Percentiles rank a stretch among this genome's conserved stretches.
Evolutionary conservation across 2,797 vertebrate species (phyloP).

Genomic region (Silurus lanzhouensis): DNA sequence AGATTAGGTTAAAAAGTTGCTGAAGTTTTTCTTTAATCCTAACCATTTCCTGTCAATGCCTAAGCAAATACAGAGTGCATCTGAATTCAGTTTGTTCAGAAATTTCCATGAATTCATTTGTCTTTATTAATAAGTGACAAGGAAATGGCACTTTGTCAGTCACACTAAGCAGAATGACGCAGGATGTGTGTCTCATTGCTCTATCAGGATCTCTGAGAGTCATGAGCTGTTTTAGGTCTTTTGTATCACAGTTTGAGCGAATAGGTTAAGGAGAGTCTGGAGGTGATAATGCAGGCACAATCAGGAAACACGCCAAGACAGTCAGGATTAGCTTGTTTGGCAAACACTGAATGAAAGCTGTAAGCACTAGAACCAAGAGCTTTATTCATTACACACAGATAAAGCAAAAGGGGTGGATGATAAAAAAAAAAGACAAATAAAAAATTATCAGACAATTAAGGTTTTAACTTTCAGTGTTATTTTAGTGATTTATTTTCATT

Average conservation of each 20-base stretch:
- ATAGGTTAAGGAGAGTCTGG: constrained; percentile 57
- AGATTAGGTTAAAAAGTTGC: not conserved
- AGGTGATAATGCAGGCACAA: constrained; percentile 64
- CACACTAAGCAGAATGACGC: constrained; percentile 9
- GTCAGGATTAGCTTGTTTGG: constrained; percentile 42
- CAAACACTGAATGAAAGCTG: not conserved
- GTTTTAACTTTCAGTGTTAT: not conserved
- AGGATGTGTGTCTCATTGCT: constrained; percentile 13
- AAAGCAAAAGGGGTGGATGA: not conserved
- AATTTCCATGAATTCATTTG: not conserved
- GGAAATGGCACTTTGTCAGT: constrained; percentile 17
- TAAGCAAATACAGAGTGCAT: not conserved
- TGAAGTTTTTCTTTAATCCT: not conserved
- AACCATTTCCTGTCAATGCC: not conserved
- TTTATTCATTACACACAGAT: not conserved
- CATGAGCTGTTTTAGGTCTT: constrained; percentile 9
- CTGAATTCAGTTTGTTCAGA: not conserved
- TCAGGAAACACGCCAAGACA: constrained; percentile 7
- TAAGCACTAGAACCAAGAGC: not conserved
- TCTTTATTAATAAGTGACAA: constrained; percentile 3
- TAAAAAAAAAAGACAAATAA: not conserved
- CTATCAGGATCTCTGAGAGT: constrained; percentile 59
- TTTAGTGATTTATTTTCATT: not conserved
- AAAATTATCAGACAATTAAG: not conserved
- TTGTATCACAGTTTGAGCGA: constrained; percentile 15